These are phyloP conservation scores for Caenorhabditis macrosperma DNA, from an alignment of 2,888 invertebrate genomes.

Conservation along the genomic window DNA sequence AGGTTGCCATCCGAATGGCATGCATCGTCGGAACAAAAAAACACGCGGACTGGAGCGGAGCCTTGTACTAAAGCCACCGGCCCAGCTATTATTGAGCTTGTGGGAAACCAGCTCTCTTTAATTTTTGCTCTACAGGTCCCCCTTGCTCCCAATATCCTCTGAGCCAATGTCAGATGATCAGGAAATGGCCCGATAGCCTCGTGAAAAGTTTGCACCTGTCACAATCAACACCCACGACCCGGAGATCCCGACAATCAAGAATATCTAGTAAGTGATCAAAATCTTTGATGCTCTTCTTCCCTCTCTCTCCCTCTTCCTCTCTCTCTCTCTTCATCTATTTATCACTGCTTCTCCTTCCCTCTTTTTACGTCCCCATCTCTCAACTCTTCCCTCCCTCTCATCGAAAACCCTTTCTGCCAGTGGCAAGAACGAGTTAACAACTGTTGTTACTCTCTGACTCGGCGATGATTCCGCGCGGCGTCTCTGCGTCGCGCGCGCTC, in stretches of 20 bases:
- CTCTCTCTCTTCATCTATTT: not conserved
- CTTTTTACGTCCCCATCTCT: not conserved
- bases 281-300: conserved; percentile 42
- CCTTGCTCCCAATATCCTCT: not conserved
- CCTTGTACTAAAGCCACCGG: too few species aligned
- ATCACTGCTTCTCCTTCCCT: not conserved
- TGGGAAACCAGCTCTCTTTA: too few species aligned
- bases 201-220: conserved; percentile 40
- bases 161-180: not conserved
- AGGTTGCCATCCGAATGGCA: not conserved
- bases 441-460: conserved; percentile 61
- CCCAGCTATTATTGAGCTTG: too few species aligned
- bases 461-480: conserved; percentile 42
- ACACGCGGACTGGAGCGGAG: too few species aligned
- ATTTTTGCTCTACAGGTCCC: not conserved
- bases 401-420: conserved; percentile 23
- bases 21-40: too few species aligned
- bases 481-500: conserved; percentile 25
- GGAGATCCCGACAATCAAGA: conserved; percentile 24
- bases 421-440: conserved; percentile 63
- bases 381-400: not conserved
- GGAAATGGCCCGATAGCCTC: not conserved
- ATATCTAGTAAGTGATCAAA: conserved; percentile 48
- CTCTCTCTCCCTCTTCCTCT: not conserved
- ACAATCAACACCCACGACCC: conserved; percentile 44